Conservation (phyloP, 2,797 vertebrate species). For the Yasuhikotakia modesta region DNA sequence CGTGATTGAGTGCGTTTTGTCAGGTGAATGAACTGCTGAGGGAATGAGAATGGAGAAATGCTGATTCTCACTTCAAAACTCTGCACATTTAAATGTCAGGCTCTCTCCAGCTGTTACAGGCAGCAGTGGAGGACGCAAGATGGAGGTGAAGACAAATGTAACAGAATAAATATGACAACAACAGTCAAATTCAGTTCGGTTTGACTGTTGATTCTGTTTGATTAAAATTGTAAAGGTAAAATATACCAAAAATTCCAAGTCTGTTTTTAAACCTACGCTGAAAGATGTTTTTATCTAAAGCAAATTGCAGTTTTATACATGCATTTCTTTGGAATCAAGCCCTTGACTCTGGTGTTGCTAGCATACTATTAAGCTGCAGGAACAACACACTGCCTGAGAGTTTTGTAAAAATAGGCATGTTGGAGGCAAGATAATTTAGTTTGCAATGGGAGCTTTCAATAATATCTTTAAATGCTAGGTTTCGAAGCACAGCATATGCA, state of each 20-base stretch:
- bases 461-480: background rate
- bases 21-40: constrained; percentile 46
- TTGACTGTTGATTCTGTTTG: too few relatives aligned
- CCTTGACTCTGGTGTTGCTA: background rate
- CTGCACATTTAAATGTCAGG: constrained; percentile 59
- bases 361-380: too few relatives aligned
- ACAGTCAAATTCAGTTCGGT: background rate
- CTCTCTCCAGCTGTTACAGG: constrained; percentile 26
- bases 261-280: too few relatives aligned
- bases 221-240: background rate
- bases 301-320: background rate
- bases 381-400: background rate
- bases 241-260: background rate
- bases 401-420: background rate
- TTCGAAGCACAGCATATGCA: background rate
- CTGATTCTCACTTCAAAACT: constrained; percentile 44
- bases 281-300: background rate
- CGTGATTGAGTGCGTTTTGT: constrained; percentile 44
- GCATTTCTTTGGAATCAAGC: background rate
- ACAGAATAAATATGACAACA: background rate
- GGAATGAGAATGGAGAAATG: constrained; percentile 38
- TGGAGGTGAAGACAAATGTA: background rate
- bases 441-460: too few relatives aligned
- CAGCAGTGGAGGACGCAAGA: background rate
- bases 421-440: background rate